Evolutionary conservation across 2,113 vertebrate species (phyloP).

Genomic region (Lanius collurio): DNA sequence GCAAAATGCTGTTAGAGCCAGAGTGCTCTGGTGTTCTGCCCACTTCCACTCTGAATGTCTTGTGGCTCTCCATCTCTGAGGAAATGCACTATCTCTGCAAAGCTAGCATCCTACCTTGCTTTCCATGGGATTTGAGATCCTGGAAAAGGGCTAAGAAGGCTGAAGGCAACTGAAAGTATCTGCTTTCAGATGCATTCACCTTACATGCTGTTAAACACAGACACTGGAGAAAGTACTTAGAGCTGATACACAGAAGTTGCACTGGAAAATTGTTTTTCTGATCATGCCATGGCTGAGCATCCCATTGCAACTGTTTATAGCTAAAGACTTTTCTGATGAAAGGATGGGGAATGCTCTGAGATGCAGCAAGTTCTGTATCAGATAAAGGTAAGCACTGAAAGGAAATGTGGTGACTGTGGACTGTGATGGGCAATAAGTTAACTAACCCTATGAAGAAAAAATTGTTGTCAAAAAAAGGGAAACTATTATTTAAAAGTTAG

Average conservation of each 20-base stretch:
- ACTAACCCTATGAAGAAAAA: not conserved
- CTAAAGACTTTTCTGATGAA: not conserved
- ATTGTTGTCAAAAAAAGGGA: not conserved
- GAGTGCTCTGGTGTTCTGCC: not conserved
- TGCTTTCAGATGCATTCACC: not conserved
- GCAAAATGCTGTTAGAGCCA: not conserved
- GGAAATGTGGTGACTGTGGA: not conserved
- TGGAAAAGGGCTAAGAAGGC: not conserved
- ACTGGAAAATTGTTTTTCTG: not conserved
- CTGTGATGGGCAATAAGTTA: not conserved
- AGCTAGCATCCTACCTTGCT: not conserved
- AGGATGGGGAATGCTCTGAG: not conserved
- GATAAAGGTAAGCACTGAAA: not conserved
- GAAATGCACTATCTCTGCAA: not conserved
- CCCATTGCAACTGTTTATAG: not conserved
- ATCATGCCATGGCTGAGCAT: fast-evolving
- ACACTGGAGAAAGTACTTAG: not conserved
- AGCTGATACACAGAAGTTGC: not conserved
- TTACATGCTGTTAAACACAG: not conserved
- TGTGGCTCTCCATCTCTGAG: not conserved
- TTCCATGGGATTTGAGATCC: not conserved
- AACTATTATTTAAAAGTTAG: not conserved
- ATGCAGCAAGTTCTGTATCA: not conserved
- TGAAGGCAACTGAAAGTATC: not conserved
- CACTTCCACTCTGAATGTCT: not conserved